phyloP scores from a whole-genome alignment of 2,888 invertebrate genomes.

The Chironomus riparius region DNA sequence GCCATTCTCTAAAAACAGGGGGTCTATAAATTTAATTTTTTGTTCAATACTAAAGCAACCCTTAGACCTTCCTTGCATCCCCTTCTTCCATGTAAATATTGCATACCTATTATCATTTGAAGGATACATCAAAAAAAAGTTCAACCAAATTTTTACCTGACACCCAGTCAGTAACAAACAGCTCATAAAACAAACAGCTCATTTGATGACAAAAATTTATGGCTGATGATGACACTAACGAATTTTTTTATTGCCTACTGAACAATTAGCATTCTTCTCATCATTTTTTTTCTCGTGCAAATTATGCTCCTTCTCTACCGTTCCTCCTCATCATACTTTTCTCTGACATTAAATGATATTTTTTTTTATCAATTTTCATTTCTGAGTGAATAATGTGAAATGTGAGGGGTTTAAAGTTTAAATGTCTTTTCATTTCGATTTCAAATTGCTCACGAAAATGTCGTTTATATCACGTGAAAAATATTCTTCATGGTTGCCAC shows the following conservation, averaged over 20 bases:
- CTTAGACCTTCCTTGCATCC: no score
- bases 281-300: neutral
- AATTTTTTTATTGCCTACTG: conserved; percentile 3
- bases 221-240: conserved; percentile 1
- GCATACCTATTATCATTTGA: no score
- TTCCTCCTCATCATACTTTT: no score
- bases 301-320: neutral
- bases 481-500: no score
- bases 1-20: no score
- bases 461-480: conserved; percentile 1
- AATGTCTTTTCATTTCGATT: conserved; percentile 1
- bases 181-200: neutral
- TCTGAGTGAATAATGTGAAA: neutral
- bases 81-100: no score
- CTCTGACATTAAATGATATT: no score
- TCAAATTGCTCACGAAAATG: neutral
- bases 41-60: no score
- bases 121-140: no score
- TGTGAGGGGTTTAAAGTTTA: neutral
- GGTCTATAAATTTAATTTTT: no score
- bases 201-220: neutral
- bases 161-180: neutral
- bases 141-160: no score
- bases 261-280: conserved; percentile 2
- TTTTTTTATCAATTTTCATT: neutral